A percentile compares a stretch with the other conserved stretches of the same genome.
Evolutionary conservation across 2,888 invertebrate species (phyloP).

Genomic region (Rotaria socialis): DNA sequence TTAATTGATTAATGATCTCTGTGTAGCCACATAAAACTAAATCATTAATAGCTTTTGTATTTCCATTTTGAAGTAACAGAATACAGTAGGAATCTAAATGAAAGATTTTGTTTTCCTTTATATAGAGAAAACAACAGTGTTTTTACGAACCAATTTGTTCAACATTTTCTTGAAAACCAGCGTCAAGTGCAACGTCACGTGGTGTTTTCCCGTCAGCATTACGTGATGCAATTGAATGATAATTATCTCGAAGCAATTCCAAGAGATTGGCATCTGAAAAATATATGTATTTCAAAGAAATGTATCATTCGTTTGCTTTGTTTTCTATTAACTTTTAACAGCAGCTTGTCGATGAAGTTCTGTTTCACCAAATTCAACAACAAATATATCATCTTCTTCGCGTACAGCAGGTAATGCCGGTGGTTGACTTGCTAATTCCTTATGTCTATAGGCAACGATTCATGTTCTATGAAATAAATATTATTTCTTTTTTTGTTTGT

Average conservation of each 20-base stretch:
- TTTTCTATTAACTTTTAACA: not conserved
- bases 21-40: constrained; percentile 40
- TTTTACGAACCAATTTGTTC: constrained; percentile 38
- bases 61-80: constrained; percentile 37
- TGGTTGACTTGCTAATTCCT: constrained; percentile 39
- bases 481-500: not conserved
- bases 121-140: not conserved
- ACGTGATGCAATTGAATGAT: constrained; percentile 33
- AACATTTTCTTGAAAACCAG: constrained; percentile 41
- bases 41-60: constrained; percentile 39
- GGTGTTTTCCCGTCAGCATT: constrained; percentile 42
- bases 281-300: not conserved
- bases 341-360: constrained; percentile 46
- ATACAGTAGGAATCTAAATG: not conserved
- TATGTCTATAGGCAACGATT: not conserved
- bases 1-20: constrained; percentile 20
- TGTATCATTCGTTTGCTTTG: too few relatives aligned
- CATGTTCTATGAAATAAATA: not conserved
- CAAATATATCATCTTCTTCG: constrained; percentile 44
- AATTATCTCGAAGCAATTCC: constrained; percentile 38
- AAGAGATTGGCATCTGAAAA: constrained; percentile 6
- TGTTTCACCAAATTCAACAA: constrained; percentile 43
- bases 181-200: constrained; percentile 40
- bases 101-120: not conserved
- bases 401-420: constrained; percentile 41